A percentile compares a stretch with the other conserved stretches of the same genome.
phyloP scores from a whole-genome alignment of 2,797 vertebrate species.

The Etheostoma perlongum region DNA sequence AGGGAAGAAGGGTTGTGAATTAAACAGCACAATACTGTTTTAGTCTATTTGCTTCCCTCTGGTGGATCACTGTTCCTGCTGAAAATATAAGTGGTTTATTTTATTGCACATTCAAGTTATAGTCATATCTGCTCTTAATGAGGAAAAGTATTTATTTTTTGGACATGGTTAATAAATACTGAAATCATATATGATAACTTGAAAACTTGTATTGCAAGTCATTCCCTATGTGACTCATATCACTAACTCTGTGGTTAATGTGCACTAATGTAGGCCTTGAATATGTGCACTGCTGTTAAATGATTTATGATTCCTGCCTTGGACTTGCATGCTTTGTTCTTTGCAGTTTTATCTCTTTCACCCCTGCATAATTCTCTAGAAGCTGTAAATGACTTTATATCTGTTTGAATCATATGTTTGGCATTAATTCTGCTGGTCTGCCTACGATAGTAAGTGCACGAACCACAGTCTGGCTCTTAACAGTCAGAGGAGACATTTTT shows the following conservation, averaged over 20 bases:
- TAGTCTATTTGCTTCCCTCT: conserved; percentile 41
- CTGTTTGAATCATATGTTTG: not conserved
- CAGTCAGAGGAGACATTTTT: conserved; percentile 1
- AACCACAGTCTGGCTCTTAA: not conserved
- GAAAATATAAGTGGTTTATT: conserved; percentile 10
- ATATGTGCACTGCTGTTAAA: conserved; percentile 2
- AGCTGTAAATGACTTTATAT: conserved; percentile 12
- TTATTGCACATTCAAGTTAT: not conserved
- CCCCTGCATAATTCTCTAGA: not conserved
- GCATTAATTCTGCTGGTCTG: conserved; percentile 1
- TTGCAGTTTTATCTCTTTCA: conserved; percentile 9
- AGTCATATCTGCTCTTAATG: not conserved
- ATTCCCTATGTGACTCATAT: conserved; percentile 27
- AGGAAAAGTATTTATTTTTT: not conserved
- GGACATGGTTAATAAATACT: conserved; percentile 16
- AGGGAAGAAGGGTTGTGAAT: conserved; percentile 13
- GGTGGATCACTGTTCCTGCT: conserved; percentile 26
- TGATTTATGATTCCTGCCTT: conserved; percentile 45
- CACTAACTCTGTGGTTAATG: conserved; percentile 43
- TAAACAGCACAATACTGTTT: not conserved
- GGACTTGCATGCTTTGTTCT: not conserved
- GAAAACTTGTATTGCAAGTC: not conserved
- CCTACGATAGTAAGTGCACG: not conserved
- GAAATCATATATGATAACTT: not conserved
- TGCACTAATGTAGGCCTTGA: conserved; percentile 18